phyloP scores from a whole-genome alignment of 2,113 vertebrate species.

The Ceratotherium simum region DNA sequence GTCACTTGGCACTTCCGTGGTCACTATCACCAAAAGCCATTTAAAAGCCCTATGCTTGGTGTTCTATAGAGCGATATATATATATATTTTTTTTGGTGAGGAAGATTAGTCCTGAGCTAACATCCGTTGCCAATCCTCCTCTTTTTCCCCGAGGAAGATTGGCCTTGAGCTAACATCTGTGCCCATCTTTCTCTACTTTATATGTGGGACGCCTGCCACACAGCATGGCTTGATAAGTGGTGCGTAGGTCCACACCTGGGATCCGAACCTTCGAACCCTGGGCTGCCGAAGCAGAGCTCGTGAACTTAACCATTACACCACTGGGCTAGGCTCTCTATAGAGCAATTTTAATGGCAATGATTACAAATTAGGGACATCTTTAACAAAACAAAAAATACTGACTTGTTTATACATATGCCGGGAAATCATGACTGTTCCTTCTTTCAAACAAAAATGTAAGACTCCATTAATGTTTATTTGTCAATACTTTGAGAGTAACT shows the following conservation, averaged over 20 bases:
- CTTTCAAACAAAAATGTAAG: slow-evolving; percentile 28
- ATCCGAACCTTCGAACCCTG: too few relatives aligned
- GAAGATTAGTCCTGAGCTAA: too few relatives aligned
- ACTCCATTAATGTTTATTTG: background rate
- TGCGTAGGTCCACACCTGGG: too few relatives aligned
- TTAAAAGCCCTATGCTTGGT: background rate
- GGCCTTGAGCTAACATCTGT: too few relatives aligned
- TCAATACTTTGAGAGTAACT: background rate
- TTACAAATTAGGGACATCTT: background rate
- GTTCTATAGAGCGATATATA: background rate
- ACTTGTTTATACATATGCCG: background rate
- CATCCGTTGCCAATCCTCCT: too few relatives aligned
- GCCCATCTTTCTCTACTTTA: too few relatives aligned
- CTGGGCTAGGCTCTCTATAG: background rate
- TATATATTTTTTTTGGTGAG: too few relatives aligned
- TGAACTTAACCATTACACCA: too few relatives aligned
- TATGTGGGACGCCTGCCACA: too few relatives aligned
- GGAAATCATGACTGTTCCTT: background rate
- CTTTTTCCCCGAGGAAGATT: too few relatives aligned
- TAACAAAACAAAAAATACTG: background rate
- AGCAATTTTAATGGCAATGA: background rate
- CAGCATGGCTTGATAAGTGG: too few relatives aligned
- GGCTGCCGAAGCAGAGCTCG: too few relatives aligned
- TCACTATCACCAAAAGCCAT: background rate
- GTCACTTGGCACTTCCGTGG: background rate